Evolutionary conservation across 2,888 invertebrate genomes (phyloP).

Genomic region (Melinopterus prodromus): DNA sequence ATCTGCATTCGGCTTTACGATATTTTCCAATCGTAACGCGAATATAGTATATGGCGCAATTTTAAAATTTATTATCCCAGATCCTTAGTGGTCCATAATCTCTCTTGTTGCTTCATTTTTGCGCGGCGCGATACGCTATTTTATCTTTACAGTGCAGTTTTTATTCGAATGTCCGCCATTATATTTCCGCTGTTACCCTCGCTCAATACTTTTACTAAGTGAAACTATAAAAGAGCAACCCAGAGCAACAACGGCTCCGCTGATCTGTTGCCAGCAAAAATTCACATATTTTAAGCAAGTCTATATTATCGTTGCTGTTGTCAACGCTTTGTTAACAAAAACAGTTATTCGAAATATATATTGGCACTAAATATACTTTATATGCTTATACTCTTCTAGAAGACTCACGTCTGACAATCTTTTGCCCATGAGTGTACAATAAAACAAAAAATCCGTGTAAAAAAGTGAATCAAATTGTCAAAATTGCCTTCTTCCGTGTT

Average conservation of each 20-base stretch:
- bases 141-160: slow-evolving; percentile 24
- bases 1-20: slow-evolving; percentile 34
- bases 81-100: slow-evolving; percentile 31
- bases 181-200: slow-evolving; percentile 21
- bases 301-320: neutral
- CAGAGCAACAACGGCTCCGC: neutral
- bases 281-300: neutral
- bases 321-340: too few species aligned
- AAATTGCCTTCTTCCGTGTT: too few species aligned
- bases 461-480: too few species aligned
- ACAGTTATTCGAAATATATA: too few species aligned
- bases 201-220: slow-evolving; percentile 23
- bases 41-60: slow-evolving; percentile 35
- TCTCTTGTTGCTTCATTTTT: slow-evolving; percentile 27
- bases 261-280: slow-evolving; percentile 16
- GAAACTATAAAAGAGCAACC: slow-evolving; percentile 8
- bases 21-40: slow-evolving; percentile 35
- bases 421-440: too few species aligned
- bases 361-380: too few species aligned
- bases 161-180: slow-evolving; percentile 19
- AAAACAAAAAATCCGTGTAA: too few species aligned
- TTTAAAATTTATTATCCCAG: slow-evolving; percentile 37
- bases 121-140: slow-evolving; percentile 25
- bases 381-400: too few species aligned
- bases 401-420: too few species aligned